These are phyloP conservation scores for Cryptus viduatorius DNA, from an alignment of 2,888 invertebrate genomes.

Conservation along the genomic window DNA sequence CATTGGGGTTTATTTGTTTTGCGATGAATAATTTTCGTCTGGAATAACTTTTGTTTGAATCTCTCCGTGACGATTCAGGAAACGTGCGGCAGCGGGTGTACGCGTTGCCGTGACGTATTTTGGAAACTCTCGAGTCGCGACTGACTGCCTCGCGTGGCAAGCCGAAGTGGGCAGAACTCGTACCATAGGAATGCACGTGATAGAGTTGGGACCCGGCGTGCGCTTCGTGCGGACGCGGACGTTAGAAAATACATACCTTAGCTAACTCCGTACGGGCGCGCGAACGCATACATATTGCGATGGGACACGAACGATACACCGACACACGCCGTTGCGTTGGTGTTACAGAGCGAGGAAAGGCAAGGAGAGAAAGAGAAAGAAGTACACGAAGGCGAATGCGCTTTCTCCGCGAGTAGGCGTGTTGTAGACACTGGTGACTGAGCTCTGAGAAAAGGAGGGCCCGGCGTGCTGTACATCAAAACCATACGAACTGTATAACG, in stretches of 20 bases:
- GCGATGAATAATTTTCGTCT: no score
- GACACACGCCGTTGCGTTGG: background rate
- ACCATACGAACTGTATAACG: constrained; percentile 2
- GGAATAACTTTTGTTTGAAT: background rate
- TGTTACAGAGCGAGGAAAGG: constrained; percentile 32
- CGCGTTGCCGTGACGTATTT: constrained; percentile 2
- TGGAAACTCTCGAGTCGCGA: constrained; percentile 39
- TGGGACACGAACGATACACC: constrained; percentile 22
- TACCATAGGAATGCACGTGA: constrained; percentile 16
- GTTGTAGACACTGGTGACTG: constrained; percentile 38
- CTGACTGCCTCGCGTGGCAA: constrained; percentile 10
- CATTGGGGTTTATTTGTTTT: no score
- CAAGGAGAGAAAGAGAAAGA: constrained; percentile 60
- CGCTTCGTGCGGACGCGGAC: constrained; percentile 38
- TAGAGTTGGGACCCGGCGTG: constrained; percentile 24
- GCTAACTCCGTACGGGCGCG: constrained; percentile 12
- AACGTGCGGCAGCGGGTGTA: background rate
- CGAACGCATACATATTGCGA: constrained; percentile 39
- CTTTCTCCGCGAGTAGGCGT: constrained; percentile 72
- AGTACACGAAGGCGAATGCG: constrained; percentile 69
- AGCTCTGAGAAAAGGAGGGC: constrained; percentile 56
- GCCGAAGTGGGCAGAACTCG: background rate
- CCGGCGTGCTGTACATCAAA: constrained; percentile 38
- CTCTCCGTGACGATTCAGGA: background rate
- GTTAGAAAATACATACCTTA: constrained; percentile 54